These are phyloP conservation scores for Neotoma lepida DNA, from an alignment of 2,113 vertebrate species.

Conservation along the genomic window DNA sequence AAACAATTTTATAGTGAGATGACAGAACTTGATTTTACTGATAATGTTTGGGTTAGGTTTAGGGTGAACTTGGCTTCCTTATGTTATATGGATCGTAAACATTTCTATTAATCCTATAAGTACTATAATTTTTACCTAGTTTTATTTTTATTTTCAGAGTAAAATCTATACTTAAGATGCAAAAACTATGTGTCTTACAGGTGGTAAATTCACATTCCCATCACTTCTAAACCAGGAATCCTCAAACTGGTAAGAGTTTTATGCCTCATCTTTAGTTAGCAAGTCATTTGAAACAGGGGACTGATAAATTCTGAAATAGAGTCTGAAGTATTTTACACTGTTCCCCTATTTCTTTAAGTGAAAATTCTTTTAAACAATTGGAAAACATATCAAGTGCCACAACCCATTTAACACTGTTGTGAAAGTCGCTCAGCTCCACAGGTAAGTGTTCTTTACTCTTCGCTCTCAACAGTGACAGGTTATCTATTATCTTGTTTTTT, in stretches of 20 bases:
- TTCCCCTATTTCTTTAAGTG: slow-evolving; percentile 54
- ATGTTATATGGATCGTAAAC: background rate
- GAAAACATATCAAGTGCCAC: slow-evolving; percentile 67
- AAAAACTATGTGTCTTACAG: background rate
- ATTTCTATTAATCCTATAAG: slow-evolving; percentile 16
- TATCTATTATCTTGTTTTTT: slow-evolving; percentile 61
- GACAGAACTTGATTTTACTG: background rate
- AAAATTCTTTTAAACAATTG: slow-evolving; percentile 63
- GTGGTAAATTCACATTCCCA: fast-evolving
- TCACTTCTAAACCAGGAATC: background rate
- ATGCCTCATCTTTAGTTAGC: background rate
- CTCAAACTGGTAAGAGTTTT: background rate
- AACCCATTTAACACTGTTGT: slow-evolving; percentile 64
- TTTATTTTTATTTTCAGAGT: slow-evolving; percentile 57
- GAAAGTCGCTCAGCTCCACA: slow-evolving; percentile 42
- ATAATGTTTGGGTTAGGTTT: slow-evolving; percentile 5
- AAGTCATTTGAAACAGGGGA: slow-evolving; percentile 24
- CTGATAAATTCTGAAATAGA: slow-evolving; percentile 52
- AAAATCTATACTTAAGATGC: background rate
- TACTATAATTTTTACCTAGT: background rate
- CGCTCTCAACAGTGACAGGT: slow-evolving; percentile 24
- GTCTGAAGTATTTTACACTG: background rate
- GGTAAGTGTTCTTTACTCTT: slow-evolving; percentile 63
- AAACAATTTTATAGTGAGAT: background rate
- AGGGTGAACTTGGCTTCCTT: background rate